Evolutionary conservation across 2,888 invertebrate species (phyloP), one percentile per base, ranked within the genome.

Genomic region (Alviniconcha strummeri): DNA sequence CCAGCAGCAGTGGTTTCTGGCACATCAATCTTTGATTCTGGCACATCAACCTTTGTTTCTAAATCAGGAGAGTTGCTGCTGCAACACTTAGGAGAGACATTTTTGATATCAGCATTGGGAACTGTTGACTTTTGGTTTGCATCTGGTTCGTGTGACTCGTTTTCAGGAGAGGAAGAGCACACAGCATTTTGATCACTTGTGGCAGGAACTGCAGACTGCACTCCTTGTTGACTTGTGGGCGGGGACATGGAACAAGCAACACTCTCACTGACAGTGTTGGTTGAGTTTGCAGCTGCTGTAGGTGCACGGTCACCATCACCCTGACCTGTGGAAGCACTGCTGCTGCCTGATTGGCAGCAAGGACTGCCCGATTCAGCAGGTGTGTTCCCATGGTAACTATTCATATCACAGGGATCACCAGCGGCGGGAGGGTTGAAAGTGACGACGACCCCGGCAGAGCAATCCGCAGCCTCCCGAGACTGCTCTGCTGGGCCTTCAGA

Each of bases 401-500:
- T 36, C 3, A 3, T 36, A 36, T 36, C 5, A 17, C 64, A 52
- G 60, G 54, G 69, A 64, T 17, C 81, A 57, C 52, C 52, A 60
- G 74, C 56, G 72, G 78, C 84, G 74, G 78, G 79, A 75, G 82
- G 82, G 69, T 80, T 83, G 69, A 55, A 75, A 69, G 81, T 81
- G 64, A 60, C 72, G 71, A 84, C 83, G 84, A 83, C 84, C 85
- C 87, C 88, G 83, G 85, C 87, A 87, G 88, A 87, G 81, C 84
- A 82, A 82, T 84, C 83, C 81, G 79, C 85, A 85, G 84, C 85
- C 88, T 86, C 87, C 52, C 81, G 79, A 81, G 80, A 82, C 85
- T 82, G 84, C 83, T 86, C 88, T 88, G 87, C 87, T 85, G 88
- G 86, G 88, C 84, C 85, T 85, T 88, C 87, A 88, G 72, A 89